These are phyloP conservation scores for Hirudo medicinalis DNA, from an alignment of 1,140 invertebrate genomes.

Conservation along the genomic window DNA sequence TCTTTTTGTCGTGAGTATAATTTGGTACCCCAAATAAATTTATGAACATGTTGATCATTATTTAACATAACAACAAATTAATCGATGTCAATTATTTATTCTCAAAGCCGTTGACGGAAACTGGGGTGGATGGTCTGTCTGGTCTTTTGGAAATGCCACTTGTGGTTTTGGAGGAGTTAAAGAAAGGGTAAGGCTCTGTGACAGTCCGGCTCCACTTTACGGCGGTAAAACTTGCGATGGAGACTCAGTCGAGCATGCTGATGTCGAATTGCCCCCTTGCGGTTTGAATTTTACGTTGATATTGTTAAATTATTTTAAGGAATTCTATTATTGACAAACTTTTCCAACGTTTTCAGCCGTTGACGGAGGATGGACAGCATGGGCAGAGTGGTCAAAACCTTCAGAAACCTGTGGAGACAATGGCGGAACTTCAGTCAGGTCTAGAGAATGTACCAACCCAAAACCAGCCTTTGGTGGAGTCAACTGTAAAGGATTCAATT, in stretches of 20 bases:
- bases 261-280: background rate
- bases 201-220: constrained; percentile 49
- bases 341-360: constrained; percentile 1
- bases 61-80: too few relatives aligned
- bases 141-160: constrained; percentile 20
- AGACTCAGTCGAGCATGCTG: constrained; percentile 16
- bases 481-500: constrained; percentile 30
- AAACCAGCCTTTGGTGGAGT: constrained; percentile 59
- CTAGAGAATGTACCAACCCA: constrained; percentile 31
- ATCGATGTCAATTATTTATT: too few relatives aligned
- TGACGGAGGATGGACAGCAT: constrained; percentile 45
- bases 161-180: constrained; percentile 32
- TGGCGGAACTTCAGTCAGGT: constrained; percentile 26
- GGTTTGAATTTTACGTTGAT: background rate
- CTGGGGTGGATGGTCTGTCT: constrained; percentile 25
- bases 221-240: constrained; percentile 50
- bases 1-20: too few relatives aligned
- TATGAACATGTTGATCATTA: too few relatives aligned
- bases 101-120: constrained; percentile 23
- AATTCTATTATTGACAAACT: background rate
- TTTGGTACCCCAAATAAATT: too few relatives aligned
- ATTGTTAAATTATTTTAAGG: background rate
- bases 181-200: constrained; percentile 20
- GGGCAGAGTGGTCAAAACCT: constrained; percentile 42
- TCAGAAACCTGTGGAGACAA: constrained; percentile 33